A percentile compares a stretch with the other conserved stretches of the same genome.
Evolutionary conservation across 2,797 vertebrate species (phyloP).

Genomic region (Ispidina picta): DNA sequence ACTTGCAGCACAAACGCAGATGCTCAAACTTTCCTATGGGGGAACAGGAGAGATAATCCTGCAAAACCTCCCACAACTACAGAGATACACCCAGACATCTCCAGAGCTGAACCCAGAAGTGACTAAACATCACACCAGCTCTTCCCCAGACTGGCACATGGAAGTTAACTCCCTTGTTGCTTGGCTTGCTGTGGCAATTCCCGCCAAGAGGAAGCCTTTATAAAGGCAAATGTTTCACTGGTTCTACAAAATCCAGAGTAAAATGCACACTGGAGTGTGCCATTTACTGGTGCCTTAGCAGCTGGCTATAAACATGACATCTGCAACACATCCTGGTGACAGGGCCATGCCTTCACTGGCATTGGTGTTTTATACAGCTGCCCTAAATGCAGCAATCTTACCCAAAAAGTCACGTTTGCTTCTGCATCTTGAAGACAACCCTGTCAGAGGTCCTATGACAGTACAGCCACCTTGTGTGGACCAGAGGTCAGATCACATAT

Average conservation of each 20-base stretch:
- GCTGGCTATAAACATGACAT: not conserved
- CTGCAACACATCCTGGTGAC: accelerated
- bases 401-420: not conserved
- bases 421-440: not conserved
- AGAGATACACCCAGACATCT: not conserved
- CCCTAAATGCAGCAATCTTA: not conserved
- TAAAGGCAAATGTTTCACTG: accelerated
- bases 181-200: not conserved
- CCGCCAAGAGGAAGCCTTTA: not conserved
- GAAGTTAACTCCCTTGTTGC: not conserved
- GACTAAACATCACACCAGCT: not conserved
- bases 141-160: not conserved
- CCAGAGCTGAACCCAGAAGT: not conserved
- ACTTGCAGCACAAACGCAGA: too few relatives aligned
- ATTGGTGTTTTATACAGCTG: not conserved
- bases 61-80: not conserved
- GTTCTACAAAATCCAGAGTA: not conserved
- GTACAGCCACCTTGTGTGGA: not conserved
- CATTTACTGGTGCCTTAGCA: not conserved
- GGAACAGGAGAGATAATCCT: not conserved
- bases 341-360: not conserved
- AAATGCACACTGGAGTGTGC: not conserved
- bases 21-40: not conserved
- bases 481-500: not conserved
- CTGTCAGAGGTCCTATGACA: not conserved